Conservation (phyloP, 2,888 invertebrate species). For the Scrobipalpa costella region DNA sequence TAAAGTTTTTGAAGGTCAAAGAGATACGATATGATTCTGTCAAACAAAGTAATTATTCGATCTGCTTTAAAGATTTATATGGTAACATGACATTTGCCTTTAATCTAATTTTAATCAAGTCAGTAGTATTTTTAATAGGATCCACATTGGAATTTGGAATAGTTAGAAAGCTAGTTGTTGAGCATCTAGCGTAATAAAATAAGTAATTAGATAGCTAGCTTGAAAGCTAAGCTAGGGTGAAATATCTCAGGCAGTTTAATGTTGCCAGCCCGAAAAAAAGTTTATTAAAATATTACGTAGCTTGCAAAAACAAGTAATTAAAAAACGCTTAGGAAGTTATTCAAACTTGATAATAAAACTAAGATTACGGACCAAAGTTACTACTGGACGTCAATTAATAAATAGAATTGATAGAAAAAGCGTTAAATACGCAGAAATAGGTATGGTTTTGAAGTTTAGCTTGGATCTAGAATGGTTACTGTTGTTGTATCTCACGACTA, state of each 20-base stretch:
- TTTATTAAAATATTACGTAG: neutral
- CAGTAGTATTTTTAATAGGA: neutral
- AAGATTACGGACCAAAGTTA: conserved; percentile 60
- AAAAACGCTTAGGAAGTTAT: neutral
- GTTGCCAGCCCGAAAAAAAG: neutral
- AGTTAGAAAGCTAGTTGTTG: neutral
- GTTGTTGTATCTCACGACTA: too few species aligned
- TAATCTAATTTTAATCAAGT: neutral
- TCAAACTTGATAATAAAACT: neutral
- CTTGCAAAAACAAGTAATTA: neutral
- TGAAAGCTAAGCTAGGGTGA: neutral
- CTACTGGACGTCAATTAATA: conserved; percentile 68
- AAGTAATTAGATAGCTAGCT: neutral
- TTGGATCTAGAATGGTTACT: neutral
- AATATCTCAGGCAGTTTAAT: neutral
- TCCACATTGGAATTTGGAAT: neutral
- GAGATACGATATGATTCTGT: too few species aligned
- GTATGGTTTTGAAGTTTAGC: conserved; percentile 4
- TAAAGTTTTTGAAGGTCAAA: neutral
- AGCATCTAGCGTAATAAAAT: neutral
- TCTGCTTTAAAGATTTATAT: too few species aligned
- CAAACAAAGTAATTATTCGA: too few species aligned
- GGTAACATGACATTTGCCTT: too few species aligned
- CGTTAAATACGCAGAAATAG: neutral
- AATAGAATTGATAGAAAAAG: conserved; percentile 41